These are phyloP conservation scores for Marcusenius ussheri DNA, from an alignment of 2,113 vertebrate genomes.

Conservation along the genomic window DNA sequence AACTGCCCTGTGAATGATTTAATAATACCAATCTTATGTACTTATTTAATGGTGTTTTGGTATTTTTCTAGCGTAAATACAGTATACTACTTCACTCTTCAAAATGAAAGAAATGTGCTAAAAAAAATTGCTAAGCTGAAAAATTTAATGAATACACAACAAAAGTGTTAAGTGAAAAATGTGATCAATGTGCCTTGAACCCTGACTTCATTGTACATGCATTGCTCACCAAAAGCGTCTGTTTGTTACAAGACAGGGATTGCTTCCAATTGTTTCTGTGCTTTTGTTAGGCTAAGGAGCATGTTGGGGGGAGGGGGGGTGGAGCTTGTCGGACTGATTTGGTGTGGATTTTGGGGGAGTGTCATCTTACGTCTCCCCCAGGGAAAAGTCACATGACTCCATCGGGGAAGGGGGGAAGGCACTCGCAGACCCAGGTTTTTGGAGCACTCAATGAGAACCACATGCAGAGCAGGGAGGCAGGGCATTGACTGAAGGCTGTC, in stretches of 20 bases:
- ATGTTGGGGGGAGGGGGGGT: not conserved
- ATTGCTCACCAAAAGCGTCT: not conserved
- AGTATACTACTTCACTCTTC: not conserved
- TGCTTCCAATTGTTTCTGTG: slow-evolving; percentile 19
- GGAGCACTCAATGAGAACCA: slow-evolving; percentile 57
- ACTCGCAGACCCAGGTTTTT: slow-evolving; percentile 32
- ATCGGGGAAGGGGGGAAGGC: slow-evolving; percentile 33
- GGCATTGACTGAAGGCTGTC: slow-evolving; percentile 31
- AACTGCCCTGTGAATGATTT: not conserved
- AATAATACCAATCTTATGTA: not conserved
- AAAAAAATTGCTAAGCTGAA: not conserved
- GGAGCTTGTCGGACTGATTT: not conserved
- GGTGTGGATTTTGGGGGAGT: slow-evolving; percentile 23
- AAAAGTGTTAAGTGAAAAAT: not conserved
- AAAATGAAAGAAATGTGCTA: not conserved
- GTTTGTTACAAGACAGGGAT: not conserved
- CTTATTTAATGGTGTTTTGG: not conserved
- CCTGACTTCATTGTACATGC: not conserved
- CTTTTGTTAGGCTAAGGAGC: slow-evolving; percentile 10
- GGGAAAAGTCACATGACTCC: slow-evolving; percentile 57
- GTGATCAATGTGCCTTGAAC: not conserved
- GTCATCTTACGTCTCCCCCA: slow-evolving; percentile 48
- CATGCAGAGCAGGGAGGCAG: slow-evolving; percentile 47
- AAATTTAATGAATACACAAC: not conserved
- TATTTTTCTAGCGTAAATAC: not conserved